Base-by-base conservation (phyloP, 2,888 invertebrate genomes). In the Trachelus iudaicus region DNA sequence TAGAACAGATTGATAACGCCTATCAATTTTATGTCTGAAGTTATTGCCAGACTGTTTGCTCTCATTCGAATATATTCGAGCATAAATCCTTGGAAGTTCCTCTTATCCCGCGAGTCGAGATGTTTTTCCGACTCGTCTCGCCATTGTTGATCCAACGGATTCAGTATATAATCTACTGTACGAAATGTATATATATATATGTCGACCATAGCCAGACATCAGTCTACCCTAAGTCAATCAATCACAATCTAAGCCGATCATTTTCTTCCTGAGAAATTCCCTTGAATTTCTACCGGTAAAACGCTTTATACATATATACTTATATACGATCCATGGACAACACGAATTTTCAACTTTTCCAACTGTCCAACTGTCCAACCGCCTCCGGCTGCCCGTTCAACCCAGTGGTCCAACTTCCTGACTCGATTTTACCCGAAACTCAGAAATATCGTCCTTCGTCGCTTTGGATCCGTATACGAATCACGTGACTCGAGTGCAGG, bases 1-100 rank as follows among this genome's bases (percentile, higher is more conserved):
- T 23, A 2, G 40, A 69, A 30, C 75, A 76, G 79, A 81, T 81
- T 84, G 82, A 84, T 82, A 75, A 76, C 33, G 77, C 81, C 81
- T 87, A 88, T 88, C 87, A 87, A 88, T 88, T 87, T 85, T 85
- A 86, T 82, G 84, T 82, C 77, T 81, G 78, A 85, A 87, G 87
- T 89, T 88, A 89, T 85, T 85, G 87, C 88, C 82, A 79, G 83
- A 86, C 83, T 87, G 86, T 88, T 89, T 86, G 88, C 83, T 82
- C 82, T 86, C 82, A 83, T 85, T 85, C 86, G 85, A 86, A 88
- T 86, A 85, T 86, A 87, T 85, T 81, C 80, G 81, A 76, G 81
- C 80, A 88, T 88, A 87, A 88, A 89, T 88, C 85, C 80, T 75
- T 75, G 30, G 34, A 73, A 73, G 31, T 69, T 34, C 33, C 69